These are phyloP conservation scores for Oncorhynchus nerka DNA, from an alignment of 2,113 vertebrate species.

Conservation along the genomic window DNA sequence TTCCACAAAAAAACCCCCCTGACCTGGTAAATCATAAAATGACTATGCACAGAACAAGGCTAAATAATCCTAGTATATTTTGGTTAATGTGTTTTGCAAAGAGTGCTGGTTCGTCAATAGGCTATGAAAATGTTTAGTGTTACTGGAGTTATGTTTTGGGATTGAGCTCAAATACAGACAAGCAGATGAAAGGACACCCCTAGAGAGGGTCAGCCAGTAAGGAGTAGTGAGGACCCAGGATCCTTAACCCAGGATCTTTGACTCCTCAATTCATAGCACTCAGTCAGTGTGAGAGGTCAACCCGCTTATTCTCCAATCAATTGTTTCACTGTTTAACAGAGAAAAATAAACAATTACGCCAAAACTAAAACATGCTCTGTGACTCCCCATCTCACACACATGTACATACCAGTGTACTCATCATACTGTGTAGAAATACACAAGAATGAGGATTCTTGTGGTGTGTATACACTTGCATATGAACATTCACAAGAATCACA, in stretches of 20 bases:
- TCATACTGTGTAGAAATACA: neutral
- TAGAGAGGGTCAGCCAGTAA: neutral
- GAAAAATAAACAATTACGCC: conserved; percentile 9
- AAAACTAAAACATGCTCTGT: neutral
- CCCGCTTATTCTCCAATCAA: conserved; percentile 20
- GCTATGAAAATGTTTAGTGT: neutral
- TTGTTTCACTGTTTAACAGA: conserved; percentile 15
- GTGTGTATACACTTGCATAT: neutral
- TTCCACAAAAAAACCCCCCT: no score
- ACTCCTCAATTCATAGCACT: neutral
- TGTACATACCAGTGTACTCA: neutral
- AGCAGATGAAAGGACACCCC: conserved; percentile 14
- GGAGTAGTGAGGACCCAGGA: conserved; percentile 2
- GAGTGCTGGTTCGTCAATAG: no score
- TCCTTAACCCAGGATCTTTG: neutral
- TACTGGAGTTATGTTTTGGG: neutral
- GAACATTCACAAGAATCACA: conserved; percentile 1
- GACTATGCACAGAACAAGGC: no score
- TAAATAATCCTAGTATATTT: no score
- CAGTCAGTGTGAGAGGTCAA: conserved; percentile 21
- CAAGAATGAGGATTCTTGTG: neutral
- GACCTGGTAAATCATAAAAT: no score
- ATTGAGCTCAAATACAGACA: neutral
- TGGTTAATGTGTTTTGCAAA: no score
- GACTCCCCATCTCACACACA: neutral